phyloP scores from a whole-genome alignment of 2,797 vertebrate genomes.

The Urophycis tenuis region DNA sequence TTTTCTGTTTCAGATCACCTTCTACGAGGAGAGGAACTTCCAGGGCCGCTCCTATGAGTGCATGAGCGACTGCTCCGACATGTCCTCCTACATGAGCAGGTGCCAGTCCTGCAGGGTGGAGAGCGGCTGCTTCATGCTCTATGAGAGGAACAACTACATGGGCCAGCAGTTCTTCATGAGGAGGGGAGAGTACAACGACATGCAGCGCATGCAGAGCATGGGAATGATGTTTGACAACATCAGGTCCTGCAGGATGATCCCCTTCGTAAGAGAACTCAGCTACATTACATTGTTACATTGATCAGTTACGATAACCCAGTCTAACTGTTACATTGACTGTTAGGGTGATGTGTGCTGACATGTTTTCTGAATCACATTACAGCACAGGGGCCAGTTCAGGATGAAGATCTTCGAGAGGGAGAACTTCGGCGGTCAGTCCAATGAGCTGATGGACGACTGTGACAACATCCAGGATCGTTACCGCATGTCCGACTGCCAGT shows the following conservation, averaged over 20 bases:
- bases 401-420: conserved; percentile 56
- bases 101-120: conserved; percentile 34
- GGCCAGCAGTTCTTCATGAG: conserved; percentile 34
- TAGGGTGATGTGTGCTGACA: not conserved
- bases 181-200: conserved; percentile 3
- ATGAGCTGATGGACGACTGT: conserved; percentile 56
- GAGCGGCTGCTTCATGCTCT: conserved; percentile 52
- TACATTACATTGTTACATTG: too few relatives aligned
- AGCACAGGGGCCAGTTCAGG: conserved; percentile 34
- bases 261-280: not conserved
- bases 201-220: not conserved
- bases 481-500: conserved; percentile 54
- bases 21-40: conserved; percentile 52
- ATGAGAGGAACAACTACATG: conserved; percentile 54
- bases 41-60: conserved; percentile 67
- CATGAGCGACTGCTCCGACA: conserved; percentile 62
- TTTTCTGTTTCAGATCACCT: not conserved
- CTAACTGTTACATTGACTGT: not conserved
- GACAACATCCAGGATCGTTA: conserved; percentile 54
- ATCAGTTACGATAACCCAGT: not conserved
- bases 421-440: conserved; percentile 51
- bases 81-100: conserved; percentile 26
- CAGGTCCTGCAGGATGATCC: not conserved
- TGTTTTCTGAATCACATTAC: not conserved
- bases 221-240: conserved; percentile 1